A percentile compares a stretch with the other conserved stretches of the same genome.
Conservation (phyloP, 2,888 invertebrate species). For the Cephalotes varians region DNA sequence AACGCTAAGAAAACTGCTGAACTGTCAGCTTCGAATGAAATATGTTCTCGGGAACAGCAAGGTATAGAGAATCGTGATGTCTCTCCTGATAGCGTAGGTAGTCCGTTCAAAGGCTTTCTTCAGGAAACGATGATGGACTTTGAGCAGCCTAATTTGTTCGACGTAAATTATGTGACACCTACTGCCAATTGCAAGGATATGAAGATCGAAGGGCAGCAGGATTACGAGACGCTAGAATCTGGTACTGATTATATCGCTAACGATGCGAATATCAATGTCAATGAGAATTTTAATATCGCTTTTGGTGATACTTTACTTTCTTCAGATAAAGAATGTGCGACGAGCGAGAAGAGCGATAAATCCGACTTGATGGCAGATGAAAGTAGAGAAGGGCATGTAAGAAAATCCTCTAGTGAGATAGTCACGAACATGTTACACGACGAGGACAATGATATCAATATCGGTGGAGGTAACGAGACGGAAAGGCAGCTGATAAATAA, state of each 20-base stretch:
- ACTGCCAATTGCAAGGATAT: not conserved
- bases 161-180: not conserved
- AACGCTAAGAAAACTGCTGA: not conserved
- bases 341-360: not conserved
- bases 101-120: slow-evolving; percentile 76
- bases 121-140: slow-evolving; percentile 49
- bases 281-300: not conserved
- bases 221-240: not conserved
- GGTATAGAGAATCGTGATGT: not conserved
- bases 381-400: not conserved
- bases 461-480: not conserved
- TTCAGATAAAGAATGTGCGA: slow-evolving; percentile 15
- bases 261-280: not conserved
- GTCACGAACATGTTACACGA: not conserved
- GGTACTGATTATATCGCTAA: not conserved
- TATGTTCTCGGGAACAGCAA: not conserved
- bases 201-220: not conserved
- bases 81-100: slow-evolving; percentile 62
- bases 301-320: not conserved
- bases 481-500: not conserved
- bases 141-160: slow-evolving; percentile 5
- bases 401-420: not conserved
- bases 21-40: not conserved
- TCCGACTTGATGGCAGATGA: not conserved
- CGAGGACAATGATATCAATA: not conserved